Evolutionary conservation across 2,113 vertebrate genomes (phyloP).

Genomic region (Sturnus vulgaris): DNA sequence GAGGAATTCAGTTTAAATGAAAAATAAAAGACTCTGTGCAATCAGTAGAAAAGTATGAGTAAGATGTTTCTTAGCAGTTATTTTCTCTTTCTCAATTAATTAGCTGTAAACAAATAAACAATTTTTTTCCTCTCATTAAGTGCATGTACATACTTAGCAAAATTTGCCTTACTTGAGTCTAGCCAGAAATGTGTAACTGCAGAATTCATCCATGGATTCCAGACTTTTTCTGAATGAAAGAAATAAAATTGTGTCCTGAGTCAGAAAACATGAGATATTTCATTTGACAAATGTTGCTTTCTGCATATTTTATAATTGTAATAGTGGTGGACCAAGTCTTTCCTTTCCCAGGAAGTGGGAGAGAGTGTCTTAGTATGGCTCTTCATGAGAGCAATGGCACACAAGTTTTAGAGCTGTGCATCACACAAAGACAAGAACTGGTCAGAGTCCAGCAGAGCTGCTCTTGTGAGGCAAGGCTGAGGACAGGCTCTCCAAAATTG

Average conservation of each 20-base stretch:
- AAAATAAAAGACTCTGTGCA: not conserved
- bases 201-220: not conserved
- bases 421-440: not conserved
- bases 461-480: not conserved
- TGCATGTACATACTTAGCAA: not conserved
- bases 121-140: not conserved
- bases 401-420: not conserved
- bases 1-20: not conserved
- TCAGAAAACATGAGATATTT: not conserved
- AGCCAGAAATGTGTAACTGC: not conserved
- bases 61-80: not conserved
- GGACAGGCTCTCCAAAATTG: not conserved
- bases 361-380: not conserved
- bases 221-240: not conserved
- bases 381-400: not conserved
- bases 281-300: not conserved
- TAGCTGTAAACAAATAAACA: not conserved
- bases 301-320: not conserved
- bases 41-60: not conserved
- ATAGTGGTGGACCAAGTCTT: not conserved
- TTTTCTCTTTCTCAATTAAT: not conserved
- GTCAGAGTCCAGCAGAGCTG: not conserved
- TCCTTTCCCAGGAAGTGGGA: not conserved
- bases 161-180: not conserved
- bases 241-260: not conserved